phyloP scores from a whole-genome alignment of 2,888 invertebrate species.

The Stenotaenia linearis region DNA sequence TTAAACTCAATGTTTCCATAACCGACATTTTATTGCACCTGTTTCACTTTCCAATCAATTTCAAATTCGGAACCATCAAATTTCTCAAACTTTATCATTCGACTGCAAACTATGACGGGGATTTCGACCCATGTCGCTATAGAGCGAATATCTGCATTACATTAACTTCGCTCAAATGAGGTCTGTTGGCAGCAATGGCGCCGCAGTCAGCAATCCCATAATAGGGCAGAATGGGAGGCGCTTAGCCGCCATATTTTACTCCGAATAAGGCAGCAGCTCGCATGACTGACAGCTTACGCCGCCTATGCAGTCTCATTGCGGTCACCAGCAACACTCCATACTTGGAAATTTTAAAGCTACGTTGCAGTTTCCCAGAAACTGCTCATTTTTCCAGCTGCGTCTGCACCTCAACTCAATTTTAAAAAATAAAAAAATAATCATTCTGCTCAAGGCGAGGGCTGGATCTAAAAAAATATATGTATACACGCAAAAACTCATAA shows the following conservation, averaged over 20 bases:
- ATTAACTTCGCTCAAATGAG: background rate
- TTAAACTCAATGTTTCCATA: background rate
- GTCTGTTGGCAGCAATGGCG: slow-evolving; percentile 29
- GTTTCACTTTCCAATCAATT: background rate
- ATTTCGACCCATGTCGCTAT: background rate
- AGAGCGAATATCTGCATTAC: slow-evolving; percentile 14
- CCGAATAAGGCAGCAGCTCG: slow-evolving; percentile 29
- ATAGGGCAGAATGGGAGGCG: slow-evolving; percentile 29
- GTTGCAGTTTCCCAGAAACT: slow-evolving; percentile 17
- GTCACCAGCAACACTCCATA: slow-evolving; percentile 27
- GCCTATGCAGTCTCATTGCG: slow-evolving; percentile 34
- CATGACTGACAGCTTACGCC: slow-evolving; percentile 32
- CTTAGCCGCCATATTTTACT: slow-evolving; percentile 29
- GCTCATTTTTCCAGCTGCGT: slow-evolving; percentile 17
- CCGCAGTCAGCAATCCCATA: slow-evolving; percentile 28
- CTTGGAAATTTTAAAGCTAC: slow-evolving; percentile 28
- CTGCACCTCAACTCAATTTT: background rate
- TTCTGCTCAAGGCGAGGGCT: background rate
- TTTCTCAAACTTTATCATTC: background rate
- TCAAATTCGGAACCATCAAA: background rate
- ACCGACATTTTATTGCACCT: background rate
- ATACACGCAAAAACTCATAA: background rate
- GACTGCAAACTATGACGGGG: background rate
- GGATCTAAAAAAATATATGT: background rate
- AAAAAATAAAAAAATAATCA: background rate